A percentile compares a stretch with the other conserved stretches of the same genome.
phyloP scores from a whole-genome alignment of 2,888 invertebrate genomes.

The Rhodophaea formosa region DNA sequence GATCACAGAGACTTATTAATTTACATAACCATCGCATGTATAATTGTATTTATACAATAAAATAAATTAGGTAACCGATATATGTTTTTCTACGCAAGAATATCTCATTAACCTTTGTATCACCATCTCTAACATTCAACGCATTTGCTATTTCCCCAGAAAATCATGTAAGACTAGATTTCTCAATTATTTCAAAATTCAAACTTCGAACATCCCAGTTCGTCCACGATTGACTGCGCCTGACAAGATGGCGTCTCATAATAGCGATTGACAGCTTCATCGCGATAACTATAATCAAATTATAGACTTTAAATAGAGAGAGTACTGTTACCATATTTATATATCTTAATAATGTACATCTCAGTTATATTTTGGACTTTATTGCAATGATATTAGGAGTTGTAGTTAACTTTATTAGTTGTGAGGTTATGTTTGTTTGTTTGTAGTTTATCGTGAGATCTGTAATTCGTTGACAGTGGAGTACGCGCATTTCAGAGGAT shows the following conservation, averaged over 20 bases:
- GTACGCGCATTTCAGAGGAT: conserved; percentile 52
- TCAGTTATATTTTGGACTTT: conserved; percentile 22
- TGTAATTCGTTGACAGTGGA: conserved; percentile 52
- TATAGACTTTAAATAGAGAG: conserved; percentile 37
- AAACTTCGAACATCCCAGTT: conserved; percentile 28
- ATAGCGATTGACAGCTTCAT: conserved; percentile 71
- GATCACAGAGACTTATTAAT: background rate
- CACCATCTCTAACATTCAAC: conserved; percentile 2
- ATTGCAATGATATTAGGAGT: conserved; percentile 13
- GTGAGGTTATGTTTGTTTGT: conserved; percentile 22
- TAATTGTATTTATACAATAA: background rate
- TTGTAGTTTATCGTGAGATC: conserved; percentile 45
- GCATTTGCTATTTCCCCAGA: background rate
- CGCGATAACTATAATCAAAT: conserved; percentile 75
- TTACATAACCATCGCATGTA: background rate
- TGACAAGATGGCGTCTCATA: conserved; percentile 63
- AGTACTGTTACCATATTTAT: conserved; percentile 13
- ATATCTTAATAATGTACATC: background rate
- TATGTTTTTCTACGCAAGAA: background rate
- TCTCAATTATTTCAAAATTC: conserved; percentile 11
- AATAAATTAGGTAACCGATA: background rate
- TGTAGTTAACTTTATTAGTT: conserved; percentile 4
- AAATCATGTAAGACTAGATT: background rate
- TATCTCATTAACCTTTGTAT: background rate
- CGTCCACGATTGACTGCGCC: conserved; percentile 41